phyloP scores from a whole-genome alignment of 2,888 invertebrate genomes.

The Orthosia cruda region DNA sequence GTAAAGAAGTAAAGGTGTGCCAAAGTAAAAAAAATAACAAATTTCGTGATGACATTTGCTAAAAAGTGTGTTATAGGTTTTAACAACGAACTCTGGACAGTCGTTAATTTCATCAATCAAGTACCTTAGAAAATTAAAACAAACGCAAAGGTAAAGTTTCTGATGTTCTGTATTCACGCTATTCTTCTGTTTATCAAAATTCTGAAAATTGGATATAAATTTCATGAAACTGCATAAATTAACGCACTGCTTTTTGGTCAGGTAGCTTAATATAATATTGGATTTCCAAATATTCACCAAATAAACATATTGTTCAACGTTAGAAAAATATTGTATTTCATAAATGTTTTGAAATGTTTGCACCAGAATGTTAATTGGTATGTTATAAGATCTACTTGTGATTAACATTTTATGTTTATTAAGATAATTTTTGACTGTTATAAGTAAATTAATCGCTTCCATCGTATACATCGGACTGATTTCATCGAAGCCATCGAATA shows the following conservation, averaged over 20 bases:
- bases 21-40: not conserved
- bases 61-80: conserved; percentile 6
- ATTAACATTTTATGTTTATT: conserved; percentile 50
- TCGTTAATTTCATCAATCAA: conserved; percentile 13
- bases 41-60: no score
- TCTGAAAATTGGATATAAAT: conserved; percentile 29
- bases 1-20: conserved; percentile 49
- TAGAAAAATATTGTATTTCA: conserved; percentile 31
- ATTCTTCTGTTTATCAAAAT: not conserved
- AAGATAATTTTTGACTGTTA: conserved; percentile 11
- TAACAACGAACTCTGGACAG: not conserved
- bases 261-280: conserved; percentile 31
- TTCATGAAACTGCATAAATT: conserved; percentile 44
- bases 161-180: not conserved
- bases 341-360: conserved; percentile 19
- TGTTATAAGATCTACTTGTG: conserved; percentile 61
- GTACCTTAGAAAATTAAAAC: conserved; percentile 21
- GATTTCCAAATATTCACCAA: conserved; percentile 41
- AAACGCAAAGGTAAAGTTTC: conserved; percentile 18
- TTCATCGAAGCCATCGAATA: conserved; percentile 66
- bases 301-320: conserved; percentile 34
- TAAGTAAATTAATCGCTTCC: conserved; percentile 37
- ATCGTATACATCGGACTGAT: conserved; percentile 60
- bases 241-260: conserved; percentile 24
- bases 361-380: conserved; percentile 24